Evolutionary conservation across 1,140 invertebrate species (phyloP), one percentile per base, ranked within the genome.

Genomic region (Bathynomus jamesi): DNA sequence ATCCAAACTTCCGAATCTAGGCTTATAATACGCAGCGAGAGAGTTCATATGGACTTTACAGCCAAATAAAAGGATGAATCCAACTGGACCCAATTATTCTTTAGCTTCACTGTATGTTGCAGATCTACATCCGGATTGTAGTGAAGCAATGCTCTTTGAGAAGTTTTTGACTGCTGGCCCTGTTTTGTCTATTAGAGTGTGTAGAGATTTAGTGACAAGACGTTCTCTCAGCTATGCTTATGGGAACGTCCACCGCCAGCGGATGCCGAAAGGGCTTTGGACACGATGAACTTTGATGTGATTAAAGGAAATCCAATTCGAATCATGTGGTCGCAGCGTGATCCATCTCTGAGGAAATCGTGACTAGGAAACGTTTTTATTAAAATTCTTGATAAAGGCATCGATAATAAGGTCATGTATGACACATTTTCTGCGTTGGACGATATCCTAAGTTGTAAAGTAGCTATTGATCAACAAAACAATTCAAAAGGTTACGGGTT

Each of bases 321-420:
- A 82, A 99, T 99, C 79, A 99, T 99, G 98, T 99, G 98, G 98
- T 98, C 96, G 69, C 96, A 99, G 84, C 88, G 98, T 80, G 98
- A 99, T 87, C 97, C 98, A 46, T 98, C 96, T 7, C 86, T 99
- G 32, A 88, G 98, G 76, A 96, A 97, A 83, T 99, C 96, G 73
- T 97, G 97, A 32, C 94, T 99, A 77, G 97, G 97, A 64, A 99
- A 99, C 85, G 95, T 99, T 69, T 99, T 99, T 84, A 99, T 99
- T 79, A 99, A 99, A 85, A 99, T 99, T 83, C 85, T 99, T 82
- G 96, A 99, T 82, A 98, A 95, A 83, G 90, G 88, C 75, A 99
- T 99, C 83, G 96, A 99, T 85, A 99, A 99, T 86, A 99, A 99
- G 84, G 94, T 96, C 66, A 96, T 99, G 89, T 99, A 98, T 84